phyloP scores from a whole-genome alignment of 1,140 invertebrate genomes.

The Camponotus vicinus region DNA sequence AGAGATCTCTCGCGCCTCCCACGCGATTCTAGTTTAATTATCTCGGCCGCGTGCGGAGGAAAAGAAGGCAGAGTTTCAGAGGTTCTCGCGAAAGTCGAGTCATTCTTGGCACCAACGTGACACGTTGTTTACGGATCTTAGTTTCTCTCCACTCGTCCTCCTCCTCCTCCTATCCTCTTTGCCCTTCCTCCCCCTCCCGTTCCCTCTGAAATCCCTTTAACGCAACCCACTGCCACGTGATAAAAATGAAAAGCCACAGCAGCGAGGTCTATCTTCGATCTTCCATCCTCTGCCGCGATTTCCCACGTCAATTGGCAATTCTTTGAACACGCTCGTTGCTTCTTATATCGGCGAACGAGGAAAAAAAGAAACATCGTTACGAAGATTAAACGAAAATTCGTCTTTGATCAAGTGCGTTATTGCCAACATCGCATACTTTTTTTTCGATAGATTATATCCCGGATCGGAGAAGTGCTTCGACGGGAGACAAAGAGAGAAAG shows the following conservation, averaged over 20 bases:
- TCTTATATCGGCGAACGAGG: neutral
- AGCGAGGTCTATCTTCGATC: neutral
- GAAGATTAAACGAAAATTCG: constrained; percentile 58
- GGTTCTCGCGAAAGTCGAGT: neutral
- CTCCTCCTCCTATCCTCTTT: neutral
- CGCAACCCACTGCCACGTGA: neutral
- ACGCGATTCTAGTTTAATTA: constrained; percentile 58
- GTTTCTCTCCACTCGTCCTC: neutral
- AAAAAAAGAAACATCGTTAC: constrained; percentile 4
- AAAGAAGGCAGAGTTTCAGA: constrained; percentile 3
- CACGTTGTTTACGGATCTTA: constrained; percentile 44
- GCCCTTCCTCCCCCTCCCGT: neutral
- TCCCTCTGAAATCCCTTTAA: constrained; percentile 27
- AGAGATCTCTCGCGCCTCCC: constrained; percentile 21
- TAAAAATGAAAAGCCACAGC: constrained; percentile 31
- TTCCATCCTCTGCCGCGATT: neutral
- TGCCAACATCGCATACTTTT: neutral
- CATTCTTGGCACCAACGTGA: neutral
- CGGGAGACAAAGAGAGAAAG: neutral
- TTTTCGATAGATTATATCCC: constrained; percentile 22
- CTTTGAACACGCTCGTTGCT: constrained; percentile 18
- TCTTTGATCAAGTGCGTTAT: constrained; percentile 36
- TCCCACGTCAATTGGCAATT: constrained; percentile 14
- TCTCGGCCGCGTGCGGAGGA: constrained; percentile 1
- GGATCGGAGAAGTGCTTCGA: neutral